A percentile compares a stretch with the other conserved stretches of the same genome.
These are phyloP conservation scores for Carposina sasakii DNA, from an alignment of 1,140 invertebrate genomes.

Conservation along the genomic window DNA sequence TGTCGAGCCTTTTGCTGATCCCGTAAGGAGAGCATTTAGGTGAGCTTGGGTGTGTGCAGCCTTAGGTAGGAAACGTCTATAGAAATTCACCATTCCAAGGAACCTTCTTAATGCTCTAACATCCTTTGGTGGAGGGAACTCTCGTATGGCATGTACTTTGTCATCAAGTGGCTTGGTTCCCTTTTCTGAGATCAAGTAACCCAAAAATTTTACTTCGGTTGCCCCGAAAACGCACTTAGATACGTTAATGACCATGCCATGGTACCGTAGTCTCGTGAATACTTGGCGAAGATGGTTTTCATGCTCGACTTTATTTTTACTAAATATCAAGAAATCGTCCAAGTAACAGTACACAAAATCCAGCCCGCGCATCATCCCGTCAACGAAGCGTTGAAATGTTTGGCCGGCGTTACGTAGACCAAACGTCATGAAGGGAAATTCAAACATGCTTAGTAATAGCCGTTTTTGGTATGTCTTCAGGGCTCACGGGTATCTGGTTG, in stretches of 20 bases:
- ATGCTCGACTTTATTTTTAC: slow-evolving; percentile 3
- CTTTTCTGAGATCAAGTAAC: not conserved
- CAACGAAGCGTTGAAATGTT: slow-evolving; percentile 45
- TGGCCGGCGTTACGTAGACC: slow-evolving; percentile 27
- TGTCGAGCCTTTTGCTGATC: not conserved
- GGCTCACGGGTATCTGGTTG: not conserved
- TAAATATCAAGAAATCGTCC: slow-evolving; percentile 14
- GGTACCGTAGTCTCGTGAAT: slow-evolving; percentile 4
- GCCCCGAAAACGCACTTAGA: slow-evolving; percentile 10
- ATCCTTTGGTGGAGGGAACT: slow-evolving; percentile 4
- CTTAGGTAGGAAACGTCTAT: slow-evolving; percentile 4
- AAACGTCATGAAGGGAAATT: not conserved
- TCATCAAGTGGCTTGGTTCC: slow-evolving; percentile 4
- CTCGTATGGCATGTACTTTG: not conserved
- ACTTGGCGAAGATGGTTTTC: slow-evolving; percentile 8
- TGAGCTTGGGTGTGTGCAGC: slow-evolving; percentile 11
- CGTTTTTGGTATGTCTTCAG: not conserved
- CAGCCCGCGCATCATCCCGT: slow-evolving; percentile 42
- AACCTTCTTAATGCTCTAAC: slow-evolving; percentile 5
- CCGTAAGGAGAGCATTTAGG: not conserved
- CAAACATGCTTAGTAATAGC: not conserved
- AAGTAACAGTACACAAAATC: slow-evolving; percentile 20
- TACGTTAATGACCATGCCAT: slow-evolving; percentile 3
- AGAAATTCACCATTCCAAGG: slow-evolving; percentile 10
- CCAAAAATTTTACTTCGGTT: slow-evolving; percentile 2